Evolutionary conservation across 2,888 invertebrate species (phyloP).

Genomic region (Mesorhabditis sp.): DNA sequence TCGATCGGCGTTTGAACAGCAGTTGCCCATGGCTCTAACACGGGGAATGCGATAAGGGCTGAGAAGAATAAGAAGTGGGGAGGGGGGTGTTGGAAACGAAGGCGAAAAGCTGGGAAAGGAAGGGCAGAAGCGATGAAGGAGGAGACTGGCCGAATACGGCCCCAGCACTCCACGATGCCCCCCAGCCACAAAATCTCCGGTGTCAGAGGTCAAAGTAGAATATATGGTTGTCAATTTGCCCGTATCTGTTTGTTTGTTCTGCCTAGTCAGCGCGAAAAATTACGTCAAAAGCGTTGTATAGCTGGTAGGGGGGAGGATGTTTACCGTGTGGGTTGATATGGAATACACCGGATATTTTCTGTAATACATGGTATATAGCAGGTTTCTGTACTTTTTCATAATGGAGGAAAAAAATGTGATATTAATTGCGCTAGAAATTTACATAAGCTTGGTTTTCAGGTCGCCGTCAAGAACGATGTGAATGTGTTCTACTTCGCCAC

Average conservation of each 20-base stretch:
- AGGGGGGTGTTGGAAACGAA: neutral
- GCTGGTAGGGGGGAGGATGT: too few relatives aligned
- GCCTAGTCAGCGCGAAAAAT: neutral
- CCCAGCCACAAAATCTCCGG: neutral
- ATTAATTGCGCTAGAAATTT: neutral
- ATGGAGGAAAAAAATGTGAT: neutral
- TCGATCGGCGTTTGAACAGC: constrained; percentile 11
- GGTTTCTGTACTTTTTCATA: neutral
- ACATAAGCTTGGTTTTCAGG: constrained; percentile 63
- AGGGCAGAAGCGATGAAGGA: constrained; percentile 1
- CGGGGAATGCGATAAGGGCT: neutral
- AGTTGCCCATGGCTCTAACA: constrained; percentile 8
- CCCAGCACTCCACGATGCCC: too few relatives aligned
- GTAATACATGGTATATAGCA: too few relatives aligned
- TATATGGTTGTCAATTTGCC: neutral
- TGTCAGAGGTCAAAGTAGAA: neutral
- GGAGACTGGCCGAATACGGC: neutral
- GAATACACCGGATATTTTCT: too few relatives aligned
- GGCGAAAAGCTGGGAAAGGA: neutral
- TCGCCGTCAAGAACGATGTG: constrained; percentile 96
- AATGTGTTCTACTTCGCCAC: constrained; percentile 97
- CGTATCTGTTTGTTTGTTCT: neutral
- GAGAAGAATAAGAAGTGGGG: neutral
- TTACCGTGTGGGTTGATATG: too few relatives aligned
- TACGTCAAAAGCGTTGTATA: too few relatives aligned